Base-by-base conservation (phyloP, 2,888 invertebrate species). In the Tipula helvola region DNA sequence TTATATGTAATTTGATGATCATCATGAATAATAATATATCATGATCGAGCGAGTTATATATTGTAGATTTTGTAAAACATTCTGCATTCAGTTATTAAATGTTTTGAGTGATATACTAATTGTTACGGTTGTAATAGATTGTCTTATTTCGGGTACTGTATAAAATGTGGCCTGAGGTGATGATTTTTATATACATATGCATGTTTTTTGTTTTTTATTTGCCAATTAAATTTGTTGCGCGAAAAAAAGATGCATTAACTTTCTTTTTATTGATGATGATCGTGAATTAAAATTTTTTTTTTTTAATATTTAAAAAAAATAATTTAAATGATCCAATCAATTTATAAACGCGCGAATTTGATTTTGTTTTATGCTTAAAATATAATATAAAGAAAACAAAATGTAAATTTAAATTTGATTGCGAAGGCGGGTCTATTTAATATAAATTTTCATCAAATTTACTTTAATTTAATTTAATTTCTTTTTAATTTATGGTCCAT, bases 261-360 rank as follows among this genome's bases (percentile, higher is more conserved):
- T 71, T 71, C 71, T 71, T 71, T 71, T 71, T 57, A 57, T 57
- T 57, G 28, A 71, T 71, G 28, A 3, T 71, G 28, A 28, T 71
- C 71, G 28, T 71, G 71, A 71, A 71, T 71, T 52, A 16, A 52
- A 52, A 0, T 28, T 71, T 71, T 16, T 57, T 57, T 57, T 57
- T 18, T 71, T 71, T 28, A 28, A 28, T 28, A 28, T 71, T 71
- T 28, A 1, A 1, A 28, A 28, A 28, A 28, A 71, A 71, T 28
- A n/a, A n/a, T 71, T 71, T 71, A 71, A 71, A 71, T 71, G 71
- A 71, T 71, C 71, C 71, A 71, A 71, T 71, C 71, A 71, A 71
- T 71, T 71, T 71, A 28, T 10, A 71, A 28, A 71, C 10, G 28
- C 28, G 28, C 7, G 28, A 71, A 28, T 71, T 71, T 71, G 71